phyloP scores from a whole-genome alignment of 2,797 vertebrate species.

The Myotis myotis region DNA sequence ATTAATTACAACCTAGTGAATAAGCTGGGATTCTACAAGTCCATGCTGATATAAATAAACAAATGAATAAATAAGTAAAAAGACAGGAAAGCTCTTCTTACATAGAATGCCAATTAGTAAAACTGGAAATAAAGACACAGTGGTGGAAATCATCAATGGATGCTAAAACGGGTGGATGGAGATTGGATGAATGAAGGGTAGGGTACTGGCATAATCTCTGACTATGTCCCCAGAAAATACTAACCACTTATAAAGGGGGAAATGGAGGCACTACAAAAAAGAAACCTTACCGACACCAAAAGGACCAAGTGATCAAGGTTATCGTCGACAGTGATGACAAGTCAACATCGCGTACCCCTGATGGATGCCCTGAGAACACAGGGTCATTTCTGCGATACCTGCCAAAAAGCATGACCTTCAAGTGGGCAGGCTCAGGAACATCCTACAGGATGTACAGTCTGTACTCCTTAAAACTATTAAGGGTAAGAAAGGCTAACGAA shows the following conservation, averaged over 20 bases:
- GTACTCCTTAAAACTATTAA: neutral
- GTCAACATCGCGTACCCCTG: neutral
- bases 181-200: neutral
- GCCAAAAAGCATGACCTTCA: neutral
- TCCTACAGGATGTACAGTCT: neutral
- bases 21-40: neutral
- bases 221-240: neutral
- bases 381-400: neutral
- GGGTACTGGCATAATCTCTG: neutral
- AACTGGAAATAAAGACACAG: neutral
- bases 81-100: slow-evolving; percentile 22
- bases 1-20: neutral
- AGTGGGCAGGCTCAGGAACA: neutral
- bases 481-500: neutral
- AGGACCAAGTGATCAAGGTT: neutral
- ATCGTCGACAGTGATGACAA: neutral
- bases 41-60: neutral
- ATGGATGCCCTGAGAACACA: neutral
- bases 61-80: neutral
- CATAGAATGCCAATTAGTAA: neutral
- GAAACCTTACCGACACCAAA: neutral
- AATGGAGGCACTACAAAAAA: neutral
- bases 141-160: neutral
- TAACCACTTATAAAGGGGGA: neutral
- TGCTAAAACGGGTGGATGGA: neutral